Base-by-base conservation (phyloP, 23 tunicate species). In the Ciona savignyi region DNA sequence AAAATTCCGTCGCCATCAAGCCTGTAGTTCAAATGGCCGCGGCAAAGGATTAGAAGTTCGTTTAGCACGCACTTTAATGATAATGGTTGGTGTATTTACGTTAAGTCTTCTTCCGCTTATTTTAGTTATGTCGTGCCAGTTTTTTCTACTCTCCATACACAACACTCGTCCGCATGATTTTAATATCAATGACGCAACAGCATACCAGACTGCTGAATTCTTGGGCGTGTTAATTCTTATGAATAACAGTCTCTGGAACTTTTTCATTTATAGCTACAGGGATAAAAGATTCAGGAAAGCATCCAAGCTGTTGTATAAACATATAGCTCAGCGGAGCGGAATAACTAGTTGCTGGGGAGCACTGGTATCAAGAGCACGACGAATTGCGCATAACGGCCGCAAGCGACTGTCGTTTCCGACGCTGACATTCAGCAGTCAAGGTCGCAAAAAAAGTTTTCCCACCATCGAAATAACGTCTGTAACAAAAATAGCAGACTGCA, bases 81-180 rank as follows among this genome's bases (percentile, higher is more conserved):
- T 87, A 9, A 87, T 87, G 95, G 95, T 87, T 4, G 86, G 86
- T 4, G 82, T 70, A 1, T 87, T 80, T 65, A 75, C 77, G 22
- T 28, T 76, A 1, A 74, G 87, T 33, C 60, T 87, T 21, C 51
- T 87, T 15, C 95, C 95, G 21, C 25, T 77, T 0, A 56, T 66
- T 3, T 19, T 87, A 3, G 74, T 76, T 1, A 33, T 87, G 70
- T 11, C 66, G 0, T 29, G 32, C 27, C 63, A 28, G 6, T 23
- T 64, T 1, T 26, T 26, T 29, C 33, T 81, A 23, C 35, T 65
- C 0, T 29, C 74, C 1, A 65, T 73, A 0, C 65, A 65, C 30
- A 62, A 25, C 61, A 35, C 63, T 22, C 22, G 33, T 3, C 85
- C 85, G 27, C 1, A 2, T 1, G 30, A 68, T 3, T 25, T 72